Conservation (phyloP, 2,797 vertebrate species). For the Peromyscus nudipes region DNA sequence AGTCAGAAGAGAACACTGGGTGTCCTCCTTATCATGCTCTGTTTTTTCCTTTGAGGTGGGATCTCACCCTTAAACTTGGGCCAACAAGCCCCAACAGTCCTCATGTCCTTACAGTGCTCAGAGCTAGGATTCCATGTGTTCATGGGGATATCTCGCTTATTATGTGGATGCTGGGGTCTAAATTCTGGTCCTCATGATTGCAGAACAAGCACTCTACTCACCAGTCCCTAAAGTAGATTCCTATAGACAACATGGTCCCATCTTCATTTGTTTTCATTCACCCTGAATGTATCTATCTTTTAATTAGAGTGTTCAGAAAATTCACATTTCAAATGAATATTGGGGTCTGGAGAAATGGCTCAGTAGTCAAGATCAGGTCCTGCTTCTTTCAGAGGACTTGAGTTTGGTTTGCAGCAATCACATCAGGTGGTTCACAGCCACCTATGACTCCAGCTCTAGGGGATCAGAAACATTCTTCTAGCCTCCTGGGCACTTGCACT, state of each 20-base stretch:
- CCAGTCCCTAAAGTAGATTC: not conserved
- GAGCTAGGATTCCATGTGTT: not conserved
- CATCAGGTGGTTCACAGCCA: not conserved
- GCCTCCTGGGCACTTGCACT: not conserved
- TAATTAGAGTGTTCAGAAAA: not conserved
- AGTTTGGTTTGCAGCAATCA: not conserved
- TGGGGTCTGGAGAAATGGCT: not conserved
- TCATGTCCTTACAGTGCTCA: not conserved
- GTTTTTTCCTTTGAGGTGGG: not conserved
- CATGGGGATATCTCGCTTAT: not conserved
- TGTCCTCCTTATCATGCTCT: not conserved
- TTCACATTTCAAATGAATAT: not conserved
- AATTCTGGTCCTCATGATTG: not conserved
- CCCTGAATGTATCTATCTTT: not conserved
- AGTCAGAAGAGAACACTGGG: not conserved
- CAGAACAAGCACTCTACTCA: not conserved
- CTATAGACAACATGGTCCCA: not conserved
- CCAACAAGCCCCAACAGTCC: not conserved
- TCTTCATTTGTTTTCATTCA: not conserved
- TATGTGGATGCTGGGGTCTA: not conserved
- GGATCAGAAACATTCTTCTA: not conserved
- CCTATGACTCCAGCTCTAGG: not conserved
- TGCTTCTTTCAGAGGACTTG: not conserved
- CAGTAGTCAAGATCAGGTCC: not conserved
- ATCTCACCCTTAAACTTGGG: not conserved